A percentile compares a stretch with the other conserved stretches of the same genome.
These are phyloP conservation scores for Riptortus pedestris DNA, from an alignment of 1,140 invertebrate genomes.

Conservation along the genomic window DNA sequence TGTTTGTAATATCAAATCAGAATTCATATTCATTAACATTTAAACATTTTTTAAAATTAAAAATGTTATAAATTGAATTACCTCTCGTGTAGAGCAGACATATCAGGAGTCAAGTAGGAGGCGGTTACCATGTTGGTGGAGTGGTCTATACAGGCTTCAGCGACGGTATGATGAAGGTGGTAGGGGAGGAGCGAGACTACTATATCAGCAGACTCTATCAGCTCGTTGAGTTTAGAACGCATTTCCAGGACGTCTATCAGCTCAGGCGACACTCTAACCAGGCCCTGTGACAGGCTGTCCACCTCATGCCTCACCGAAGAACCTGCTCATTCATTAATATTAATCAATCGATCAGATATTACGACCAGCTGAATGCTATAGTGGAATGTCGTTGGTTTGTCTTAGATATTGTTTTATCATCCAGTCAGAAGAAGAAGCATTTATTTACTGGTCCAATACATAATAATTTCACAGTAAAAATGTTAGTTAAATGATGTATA, in stretches of 20 bases:
- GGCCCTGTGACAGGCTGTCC: slow-evolving; percentile 64
- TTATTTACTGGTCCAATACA: too few species aligned
- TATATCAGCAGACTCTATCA: slow-evolving; percentile 66
- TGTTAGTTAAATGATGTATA: too few species aligned
- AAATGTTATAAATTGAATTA: slow-evolving; percentile 38
- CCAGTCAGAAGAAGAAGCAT: too few species aligned
- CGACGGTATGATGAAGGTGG: slow-evolving; percentile 71
- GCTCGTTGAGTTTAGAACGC: slow-evolving; percentile 54
- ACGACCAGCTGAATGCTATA: too few species aligned
- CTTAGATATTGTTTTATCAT: too few species aligned
- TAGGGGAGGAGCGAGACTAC: slow-evolving; percentile 89
- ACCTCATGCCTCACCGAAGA: slow-evolving; percentile 81
- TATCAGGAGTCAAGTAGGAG: slow-evolving; percentile 79
- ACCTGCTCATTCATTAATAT: too few species aligned
- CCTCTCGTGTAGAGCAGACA: slow-evolving; percentile 68
- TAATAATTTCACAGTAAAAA: too few species aligned
- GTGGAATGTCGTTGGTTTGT: too few species aligned
- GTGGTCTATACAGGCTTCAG: slow-evolving; percentile 74
- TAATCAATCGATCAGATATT: not conserved
- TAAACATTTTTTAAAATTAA: too few species aligned
- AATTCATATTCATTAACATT: too few species aligned
- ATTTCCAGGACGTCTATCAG: slow-evolving; percentile 70
- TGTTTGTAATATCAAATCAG: too few species aligned
- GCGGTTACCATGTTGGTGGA: slow-evolving; percentile 91
- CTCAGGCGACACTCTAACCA: slow-evolving; percentile 65